Percentiles rank a stretch among this genome's conserved stretches.
phyloP scores from a whole-genome alignment of 1,140 invertebrate genomes.

The Zaprionus camerounensis region DNA sequence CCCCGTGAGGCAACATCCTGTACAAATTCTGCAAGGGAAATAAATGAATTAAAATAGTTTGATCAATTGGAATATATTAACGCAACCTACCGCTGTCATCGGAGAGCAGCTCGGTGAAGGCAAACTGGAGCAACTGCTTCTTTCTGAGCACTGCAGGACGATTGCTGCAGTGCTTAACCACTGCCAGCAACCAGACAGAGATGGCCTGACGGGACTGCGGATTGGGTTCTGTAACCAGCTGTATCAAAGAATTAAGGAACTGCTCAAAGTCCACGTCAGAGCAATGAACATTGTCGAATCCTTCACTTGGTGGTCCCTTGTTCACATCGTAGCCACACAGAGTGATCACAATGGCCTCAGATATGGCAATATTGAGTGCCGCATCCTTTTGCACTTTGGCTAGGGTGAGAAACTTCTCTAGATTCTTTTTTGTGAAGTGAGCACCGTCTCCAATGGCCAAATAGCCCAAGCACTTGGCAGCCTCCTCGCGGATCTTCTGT shows the following conservation, averaged over 20 bases:
- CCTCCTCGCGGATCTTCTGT: conserved; percentile 78
- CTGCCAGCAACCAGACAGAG: conserved; percentile 91
- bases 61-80: background rate
- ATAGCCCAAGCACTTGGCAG: conserved; percentile 78
- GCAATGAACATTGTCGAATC: conserved; percentile 84
- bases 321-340: conserved; percentile 85
- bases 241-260: conserved; percentile 89
- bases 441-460: conserved; percentile 82
- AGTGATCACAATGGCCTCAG: conserved; percentile 79
- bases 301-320: conserved; percentile 86
- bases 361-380: conserved; percentile 82
- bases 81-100: conserved; percentile 93
- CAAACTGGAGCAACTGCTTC: conserved; percentile 90
- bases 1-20: conserved; percentile 97
- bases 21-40: conserved; percentile 88
- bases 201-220: conserved; percentile 92
- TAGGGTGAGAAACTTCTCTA: conserved; percentile 75
- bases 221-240: conserved; percentile 89
- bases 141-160: conserved; percentile 88
- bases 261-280: conserved; percentile 87
- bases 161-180: conserved; percentile 92
- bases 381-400: conserved; percentile 80
- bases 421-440: conserved; percentile 75
- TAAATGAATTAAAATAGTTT: background rate
- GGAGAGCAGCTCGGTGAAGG: conserved; percentile 94